phyloP scores from a whole-genome alignment of 1,140 invertebrate genomes.

The Hormaphis cornu region DNA sequence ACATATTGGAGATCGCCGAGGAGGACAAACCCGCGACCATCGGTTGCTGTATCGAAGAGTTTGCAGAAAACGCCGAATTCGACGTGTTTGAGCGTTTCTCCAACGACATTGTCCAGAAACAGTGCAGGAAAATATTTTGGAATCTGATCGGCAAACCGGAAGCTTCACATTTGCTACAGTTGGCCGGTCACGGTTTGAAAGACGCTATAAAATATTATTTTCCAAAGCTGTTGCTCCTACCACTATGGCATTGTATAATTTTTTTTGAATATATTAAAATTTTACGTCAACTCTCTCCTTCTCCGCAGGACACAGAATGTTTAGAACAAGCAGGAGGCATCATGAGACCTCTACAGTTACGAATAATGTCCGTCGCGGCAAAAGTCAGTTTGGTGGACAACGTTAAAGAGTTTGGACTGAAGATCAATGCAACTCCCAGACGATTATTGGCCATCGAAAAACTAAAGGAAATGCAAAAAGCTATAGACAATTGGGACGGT shows the following conservation, averaged over 20 bases:
- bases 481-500: conserved; percentile 91
- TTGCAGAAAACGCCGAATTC: conserved; percentile 70
- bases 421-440: neutral
- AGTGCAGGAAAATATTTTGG: conserved; percentile 54
- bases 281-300: conserved; percentile 66
- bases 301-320: conserved; percentile 76
- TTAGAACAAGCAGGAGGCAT: conserved; percentile 82
- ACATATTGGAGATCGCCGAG: conserved; percentile 92
- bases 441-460: conserved; percentile 55
- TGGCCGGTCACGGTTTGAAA: conserved; percentile 83
- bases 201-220: conserved; percentile 95
- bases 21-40: conserved; percentile 81
- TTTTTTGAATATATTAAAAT: conserved; percentile 89
- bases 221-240: conserved; percentile 84
- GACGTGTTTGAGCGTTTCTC: conserved; percentile 68
- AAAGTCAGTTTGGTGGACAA: neutral
- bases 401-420: conserved; percentile 2
- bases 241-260: conserved; percentile 90
- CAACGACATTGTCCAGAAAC: conserved; percentile 63
- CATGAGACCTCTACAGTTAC: conserved; percentile 64
- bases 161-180: conserved; percentile 58
- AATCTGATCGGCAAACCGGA: conserved; percentile 60
- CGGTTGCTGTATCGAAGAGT: conserved; percentile 90
- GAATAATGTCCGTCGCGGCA: conserved; percentile 38
- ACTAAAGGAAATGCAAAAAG: conserved; percentile 79